Conservation (phyloP, 2,113 vertebrate species). For the Pontoporia blainvillei region DNA sequence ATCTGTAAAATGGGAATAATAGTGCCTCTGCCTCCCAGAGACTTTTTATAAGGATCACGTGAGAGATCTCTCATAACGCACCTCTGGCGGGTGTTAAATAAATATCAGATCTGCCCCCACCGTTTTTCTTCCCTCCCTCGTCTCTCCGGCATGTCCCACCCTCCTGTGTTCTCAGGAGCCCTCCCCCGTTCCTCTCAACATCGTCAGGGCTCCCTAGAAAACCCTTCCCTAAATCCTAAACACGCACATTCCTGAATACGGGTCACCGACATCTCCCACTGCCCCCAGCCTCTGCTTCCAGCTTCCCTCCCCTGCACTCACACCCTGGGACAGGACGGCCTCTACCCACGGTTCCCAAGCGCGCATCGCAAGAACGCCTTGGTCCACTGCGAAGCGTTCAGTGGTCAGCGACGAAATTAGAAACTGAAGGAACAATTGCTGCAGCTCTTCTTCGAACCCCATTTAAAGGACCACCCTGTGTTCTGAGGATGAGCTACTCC, state of each 20-base stretch:
- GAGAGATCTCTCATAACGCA: not conserved
- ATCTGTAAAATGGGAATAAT: not conserved
- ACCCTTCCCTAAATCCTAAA: not conserved
- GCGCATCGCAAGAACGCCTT: not conserved
- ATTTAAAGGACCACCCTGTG: not conserved
- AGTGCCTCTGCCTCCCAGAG: not conserved
- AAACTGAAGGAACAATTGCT: not conserved
- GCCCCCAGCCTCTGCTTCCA: not conserved
- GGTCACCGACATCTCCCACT: not conserved
- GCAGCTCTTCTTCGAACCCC: not conserved
- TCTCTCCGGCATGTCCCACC: not conserved
- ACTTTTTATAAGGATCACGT: not conserved
- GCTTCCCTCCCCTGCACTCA: not conserved
- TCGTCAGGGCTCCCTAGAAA: not conserved
- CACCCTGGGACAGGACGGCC: not conserved
- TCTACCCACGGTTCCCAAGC: not conserved
- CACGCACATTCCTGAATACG: not conserved
- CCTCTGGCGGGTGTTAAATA: not conserved
- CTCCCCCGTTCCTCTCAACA: not conserved
- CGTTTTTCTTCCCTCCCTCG: not conserved
- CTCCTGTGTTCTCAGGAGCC: not conserved
- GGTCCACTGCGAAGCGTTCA: rapidly evolving
- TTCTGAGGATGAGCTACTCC: not conserved
- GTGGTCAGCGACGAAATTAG: not conserved
- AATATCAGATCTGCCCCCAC: too few species aligned